phyloP scores from a whole-genome alignment of 2,888 invertebrate genomes.

The Dyspetes luteomarginatus region DNA sequence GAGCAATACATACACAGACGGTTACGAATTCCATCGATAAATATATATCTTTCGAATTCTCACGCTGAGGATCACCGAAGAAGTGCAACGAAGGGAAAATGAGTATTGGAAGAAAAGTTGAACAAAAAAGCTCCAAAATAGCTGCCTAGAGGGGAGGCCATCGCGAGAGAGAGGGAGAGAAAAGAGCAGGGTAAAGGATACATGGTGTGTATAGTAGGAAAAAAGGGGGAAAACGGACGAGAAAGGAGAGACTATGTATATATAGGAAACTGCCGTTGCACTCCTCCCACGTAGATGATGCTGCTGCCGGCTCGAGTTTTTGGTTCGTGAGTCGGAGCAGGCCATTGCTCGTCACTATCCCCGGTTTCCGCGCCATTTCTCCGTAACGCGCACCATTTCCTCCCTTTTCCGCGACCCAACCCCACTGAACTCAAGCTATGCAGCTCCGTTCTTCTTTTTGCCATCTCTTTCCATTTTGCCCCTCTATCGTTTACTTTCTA shows the following conservation, averaged over 20 bases:
- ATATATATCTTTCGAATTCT: constrained; percentile 47
- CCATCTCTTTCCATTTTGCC: constrained; percentile 64
- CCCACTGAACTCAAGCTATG: constrained; percentile 69
- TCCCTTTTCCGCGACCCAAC: constrained; percentile 78
- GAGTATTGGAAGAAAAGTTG: constrained; percentile 50
- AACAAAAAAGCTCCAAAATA: constrained; percentile 54
- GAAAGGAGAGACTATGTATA: constrained; percentile 41
- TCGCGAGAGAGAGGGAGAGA: constrained; percentile 21
- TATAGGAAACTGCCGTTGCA: constrained; percentile 58
- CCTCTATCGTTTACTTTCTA: constrained; percentile 63
- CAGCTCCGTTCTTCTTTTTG: constrained; percentile 60
- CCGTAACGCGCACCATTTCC: constrained; percentile 83
- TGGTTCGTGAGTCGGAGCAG: constrained; percentile 70
- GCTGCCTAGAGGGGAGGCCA: constrained; percentile 9
- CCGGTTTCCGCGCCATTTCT: constrained; percentile 83
- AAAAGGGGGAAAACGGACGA: constrained; percentile 49
- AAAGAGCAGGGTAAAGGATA: constrained; percentile 37
- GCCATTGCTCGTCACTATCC: constrained; percentile 83
- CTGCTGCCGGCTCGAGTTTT: constrained; percentile 67
- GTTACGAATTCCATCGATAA: constrained; percentile 50
- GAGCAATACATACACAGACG: constrained; percentile 3
- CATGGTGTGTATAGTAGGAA: constrained; percentile 24
- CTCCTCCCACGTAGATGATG: constrained; percentile 65
- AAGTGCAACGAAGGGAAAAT: constrained; percentile 61
- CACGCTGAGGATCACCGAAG: constrained; percentile 42